Conservation (phyloP, 2,797 vertebrate species). For the Lacerta bilineata region DNA sequence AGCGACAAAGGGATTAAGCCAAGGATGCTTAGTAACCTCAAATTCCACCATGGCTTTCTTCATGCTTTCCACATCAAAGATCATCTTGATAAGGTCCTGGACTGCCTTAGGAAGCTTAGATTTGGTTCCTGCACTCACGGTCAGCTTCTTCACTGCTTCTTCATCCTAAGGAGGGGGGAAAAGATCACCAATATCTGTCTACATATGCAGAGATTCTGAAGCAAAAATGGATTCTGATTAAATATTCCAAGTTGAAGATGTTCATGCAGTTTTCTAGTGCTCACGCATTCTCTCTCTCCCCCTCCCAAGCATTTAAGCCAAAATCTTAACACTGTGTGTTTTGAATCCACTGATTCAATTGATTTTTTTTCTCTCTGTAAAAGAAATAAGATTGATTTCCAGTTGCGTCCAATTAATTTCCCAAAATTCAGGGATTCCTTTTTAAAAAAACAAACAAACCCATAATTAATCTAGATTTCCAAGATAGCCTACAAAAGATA, state of each 20-base stretch:
- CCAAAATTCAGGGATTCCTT: not conserved
- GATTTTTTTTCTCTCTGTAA: not conserved
- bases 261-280: not conserved
- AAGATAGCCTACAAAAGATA: too few species aligned
- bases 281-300: not conserved
- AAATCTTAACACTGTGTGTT: not conserved
- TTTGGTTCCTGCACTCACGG: constrained; percentile 89
- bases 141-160: constrained; percentile 94
- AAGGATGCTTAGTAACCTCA: constrained; percentile 83
- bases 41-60: constrained; percentile 99
- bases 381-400: constrained; percentile 5
- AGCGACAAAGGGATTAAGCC: constrained; percentile 14
- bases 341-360: not conserved
- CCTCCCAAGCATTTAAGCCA: not conserved
- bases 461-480: too few species aligned
- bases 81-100: constrained; percentile 95
- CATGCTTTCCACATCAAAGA: constrained; percentile 99
- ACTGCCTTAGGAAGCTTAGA: constrained; percentile 91
- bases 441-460: too few species aligned
- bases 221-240: not conserved
- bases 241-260: not conserved
- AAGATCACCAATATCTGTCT: not conserved
- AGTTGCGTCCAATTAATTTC: not conserved
- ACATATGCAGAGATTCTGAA: constrained; percentile 48
- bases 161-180: constrained; percentile 85